Evolutionary conservation across 2,888 invertebrate species (phyloP).

Genomic region (Hanleya hanleyi): DNA sequence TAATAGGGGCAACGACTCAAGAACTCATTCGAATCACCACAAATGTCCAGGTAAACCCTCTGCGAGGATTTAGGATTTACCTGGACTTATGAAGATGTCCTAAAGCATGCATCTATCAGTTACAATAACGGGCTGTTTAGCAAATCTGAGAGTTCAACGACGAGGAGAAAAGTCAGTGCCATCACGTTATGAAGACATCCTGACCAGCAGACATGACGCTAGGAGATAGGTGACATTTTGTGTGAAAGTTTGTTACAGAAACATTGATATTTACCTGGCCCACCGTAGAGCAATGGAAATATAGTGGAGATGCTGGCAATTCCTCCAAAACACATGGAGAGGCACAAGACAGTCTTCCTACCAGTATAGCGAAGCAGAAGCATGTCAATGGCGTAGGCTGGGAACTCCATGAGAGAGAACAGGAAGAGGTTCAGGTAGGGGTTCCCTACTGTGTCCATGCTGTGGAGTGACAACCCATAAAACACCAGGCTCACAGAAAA

Average conservation of each 20-base stretch:
- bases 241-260: not conserved
- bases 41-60: no score
- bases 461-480: slow-evolving; percentile 1
- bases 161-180: no score
- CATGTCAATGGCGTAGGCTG: not conserved
- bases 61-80: no score
- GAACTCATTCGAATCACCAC: no score
- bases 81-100: no score
- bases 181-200: no score
- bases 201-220: no score
- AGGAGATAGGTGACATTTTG: no score
- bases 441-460: not conserved
- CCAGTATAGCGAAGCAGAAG: not conserved
- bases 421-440: slow-evolving; percentile 10
- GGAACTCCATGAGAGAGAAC: slow-evolving; percentile 4
- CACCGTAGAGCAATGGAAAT: not conserved
- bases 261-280: not conserved
- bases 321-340: slow-evolving; percentile 4
- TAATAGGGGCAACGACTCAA: no score
- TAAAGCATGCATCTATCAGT: no score
- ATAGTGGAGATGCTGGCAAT: not conserved
- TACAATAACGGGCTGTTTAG: no score
- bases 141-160: no score
- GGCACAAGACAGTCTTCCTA: not conserved
- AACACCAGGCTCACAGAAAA: not conserved